Conservation (phyloP, 2,888 invertebrate genomes). For the Yponomeuta plumbellus region DNA sequence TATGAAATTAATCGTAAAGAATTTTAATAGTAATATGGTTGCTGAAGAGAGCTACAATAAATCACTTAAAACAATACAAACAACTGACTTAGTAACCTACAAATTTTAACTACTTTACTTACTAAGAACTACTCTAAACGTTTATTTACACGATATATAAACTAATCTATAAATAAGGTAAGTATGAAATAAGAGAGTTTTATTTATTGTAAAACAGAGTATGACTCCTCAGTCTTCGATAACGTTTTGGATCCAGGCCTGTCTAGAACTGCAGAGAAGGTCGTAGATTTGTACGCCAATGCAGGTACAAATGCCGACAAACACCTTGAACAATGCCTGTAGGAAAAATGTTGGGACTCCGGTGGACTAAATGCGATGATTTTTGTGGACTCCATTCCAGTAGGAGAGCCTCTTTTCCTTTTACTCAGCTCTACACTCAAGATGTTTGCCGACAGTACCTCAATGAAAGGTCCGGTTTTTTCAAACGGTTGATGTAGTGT, state of each 20-base stretch:
- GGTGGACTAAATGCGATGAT: too few relatives aligned
- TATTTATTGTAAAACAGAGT: constrained; percentile 33
- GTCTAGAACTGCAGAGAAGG: neutral
- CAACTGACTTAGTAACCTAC: constrained; percentile 20
- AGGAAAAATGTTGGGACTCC: too few relatives aligned
- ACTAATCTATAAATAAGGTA: constrained; percentile 5
- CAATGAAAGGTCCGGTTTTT: too few relatives aligned
- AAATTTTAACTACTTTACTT: neutral
- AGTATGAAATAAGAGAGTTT: constrained; percentile 1
- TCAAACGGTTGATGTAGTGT: too few relatives aligned
- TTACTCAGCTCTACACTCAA: too few relatives aligned
- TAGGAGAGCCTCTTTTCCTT: too few relatives aligned
- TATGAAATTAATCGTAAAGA: neutral
- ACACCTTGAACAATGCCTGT: too few relatives aligned
- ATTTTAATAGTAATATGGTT: neutral
- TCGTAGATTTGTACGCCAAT: neutral
- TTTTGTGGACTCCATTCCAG: too few relatives aligned
- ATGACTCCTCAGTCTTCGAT: constrained; percentile 52
- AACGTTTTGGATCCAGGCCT: constrained; percentile 5
- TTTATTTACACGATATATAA: neutral
- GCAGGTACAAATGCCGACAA: too few relatives aligned
- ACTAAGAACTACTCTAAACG: neutral
- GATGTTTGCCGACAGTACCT: too few relatives aligned
- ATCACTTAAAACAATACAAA: constrained; percentile 19
- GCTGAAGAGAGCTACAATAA: neutral